Conservation (phyloP, 2,888 invertebrate species). For the Crossocerus cetratus region DNA sequence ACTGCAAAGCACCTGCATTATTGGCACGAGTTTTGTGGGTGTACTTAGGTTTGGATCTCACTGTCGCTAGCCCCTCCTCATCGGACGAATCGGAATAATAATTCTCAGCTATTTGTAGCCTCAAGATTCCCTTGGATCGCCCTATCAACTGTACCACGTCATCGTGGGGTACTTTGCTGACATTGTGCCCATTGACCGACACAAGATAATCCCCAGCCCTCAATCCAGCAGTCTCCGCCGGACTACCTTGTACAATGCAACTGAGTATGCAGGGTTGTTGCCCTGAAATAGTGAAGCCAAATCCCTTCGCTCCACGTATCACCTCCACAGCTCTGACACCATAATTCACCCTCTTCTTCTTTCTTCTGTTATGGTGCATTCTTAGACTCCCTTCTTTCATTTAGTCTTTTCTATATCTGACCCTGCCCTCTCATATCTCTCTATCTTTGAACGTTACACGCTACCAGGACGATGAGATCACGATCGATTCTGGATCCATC, state of each 20-base stretch:
- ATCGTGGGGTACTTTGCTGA: conserved; percentile 94
- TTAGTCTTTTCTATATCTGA: background rate
- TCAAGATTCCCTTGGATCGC: conserved; percentile 88
- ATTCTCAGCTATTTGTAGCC: conserved; percentile 91
- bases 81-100: conserved; percentile 92
- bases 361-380: conserved; percentile 82
- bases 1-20: conserved; percentile 60
- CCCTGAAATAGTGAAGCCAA: conserved; percentile 98
- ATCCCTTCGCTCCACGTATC: conserved; percentile 91
- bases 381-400: conserved; percentile 42
- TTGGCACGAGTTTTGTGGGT: conserved; percentile 78
- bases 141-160: conserved; percentile 95
- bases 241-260: conserved; percentile 93
- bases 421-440: no score
- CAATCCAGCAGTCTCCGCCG: conserved; percentile 93
- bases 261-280: conserved; percentile 97
- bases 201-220: conserved; percentile 95
- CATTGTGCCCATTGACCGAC: conserved; percentile 93
- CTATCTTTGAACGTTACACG: no score
- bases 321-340: conserved; percentile 91
- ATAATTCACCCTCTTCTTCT: conserved; percentile 85
- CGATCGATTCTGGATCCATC: no score
- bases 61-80: conserved; percentile 83
- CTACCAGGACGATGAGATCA: no score
- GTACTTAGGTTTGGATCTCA: conserved; percentile 81